Base-by-base conservation (phyloP, 2,797 vertebrate species). In the Cyclura pinguis region DNA sequence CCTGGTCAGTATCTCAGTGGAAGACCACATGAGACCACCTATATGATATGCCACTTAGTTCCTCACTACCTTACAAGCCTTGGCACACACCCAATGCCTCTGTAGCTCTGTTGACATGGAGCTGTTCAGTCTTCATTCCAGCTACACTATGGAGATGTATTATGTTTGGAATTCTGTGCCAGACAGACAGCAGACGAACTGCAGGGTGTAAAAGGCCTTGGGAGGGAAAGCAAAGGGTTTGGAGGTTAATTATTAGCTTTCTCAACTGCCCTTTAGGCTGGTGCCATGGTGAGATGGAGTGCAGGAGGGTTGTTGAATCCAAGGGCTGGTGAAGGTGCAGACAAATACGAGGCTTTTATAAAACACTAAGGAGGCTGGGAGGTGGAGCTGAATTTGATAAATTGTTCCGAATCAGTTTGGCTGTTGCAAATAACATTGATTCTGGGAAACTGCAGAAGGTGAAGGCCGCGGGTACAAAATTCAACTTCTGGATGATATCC, bases 221-320 rank as follows among this genome's bases (percentile, higher is more conserved):
- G 84, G 52, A 83, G 27, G 73, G 84, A 83, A 91, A 29, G 85
- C 47, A 76, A 89, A 50, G 50, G 32, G 14, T 1, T 10, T 35
- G 29, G 38, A 35, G 38, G 38, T 88, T 86, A 92, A 80, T 84
- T 27, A 87, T 89, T 84, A 86, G 74, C 88, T 91, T 73, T 8
- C 72, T 83, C 18, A 6, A 72, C 80, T 77, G 27, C 50, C 76
- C 57, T 55, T 57, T 38, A 50, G 50, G n/a, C 59, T 77, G 73
- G 64, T 20, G 27, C 20, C 55, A 73, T 38, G 73, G 24, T 29
- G 8, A 87, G 35, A 67, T 83, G 69, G 16, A 29, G 20, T 38
- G 24, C 69, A 80, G 50, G 47, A 67, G 18, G 59, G 18, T 77
- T 83, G 42, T 38, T 55, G 24, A 87, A 59, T 67, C 42, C 18